Evolutionary conservation across 2,888 invertebrate genomes (phyloP).

Genomic region (Drosophila planitibia): DNA sequence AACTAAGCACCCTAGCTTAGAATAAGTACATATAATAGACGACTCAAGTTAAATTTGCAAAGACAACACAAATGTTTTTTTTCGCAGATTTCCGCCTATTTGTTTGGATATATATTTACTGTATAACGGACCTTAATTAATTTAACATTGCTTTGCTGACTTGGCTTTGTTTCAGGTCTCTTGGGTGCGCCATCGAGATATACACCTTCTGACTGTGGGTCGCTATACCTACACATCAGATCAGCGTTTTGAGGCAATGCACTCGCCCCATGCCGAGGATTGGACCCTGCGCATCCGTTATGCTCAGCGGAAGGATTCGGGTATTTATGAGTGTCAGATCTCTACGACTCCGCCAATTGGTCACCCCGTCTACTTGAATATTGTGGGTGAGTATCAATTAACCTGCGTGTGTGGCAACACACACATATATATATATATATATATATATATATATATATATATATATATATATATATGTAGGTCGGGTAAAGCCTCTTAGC

Average conservation of each 20-base stretch:
- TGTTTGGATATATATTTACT: background rate
- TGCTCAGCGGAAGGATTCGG: constrained; percentile 90
- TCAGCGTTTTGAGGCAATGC: constrained; percentile 94
- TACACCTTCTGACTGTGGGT: constrained; percentile 91
- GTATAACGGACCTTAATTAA: background rate
- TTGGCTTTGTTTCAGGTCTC: constrained; percentile 87
- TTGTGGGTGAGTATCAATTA: constrained; percentile 90
- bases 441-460: background rate
- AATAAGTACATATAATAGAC: background rate
- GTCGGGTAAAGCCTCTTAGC: background rate
- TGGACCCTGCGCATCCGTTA: constrained; percentile 93
- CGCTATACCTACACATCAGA: constrained; percentile 92
- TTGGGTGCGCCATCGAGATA: constrained; percentile 92
- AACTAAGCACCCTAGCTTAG: background rate
- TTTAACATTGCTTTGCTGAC: background rate
- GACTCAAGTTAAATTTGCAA: background rate
- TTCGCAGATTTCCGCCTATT: background rate
- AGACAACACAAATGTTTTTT: background rate
- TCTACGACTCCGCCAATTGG: constrained; percentile 95
- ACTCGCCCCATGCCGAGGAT: constrained; percentile 94
- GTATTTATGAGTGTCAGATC: constrained; percentile 96
- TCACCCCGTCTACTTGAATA: constrained; percentile 92
- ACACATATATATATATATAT: background rate
- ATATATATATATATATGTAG: background rate
- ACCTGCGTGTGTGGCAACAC: background rate